Percentiles rank a stretch among this genome's conserved stretches.
Conservation (phyloP, 2,888 invertebrate genomes). For the Proisotoma minuta region DNA sequence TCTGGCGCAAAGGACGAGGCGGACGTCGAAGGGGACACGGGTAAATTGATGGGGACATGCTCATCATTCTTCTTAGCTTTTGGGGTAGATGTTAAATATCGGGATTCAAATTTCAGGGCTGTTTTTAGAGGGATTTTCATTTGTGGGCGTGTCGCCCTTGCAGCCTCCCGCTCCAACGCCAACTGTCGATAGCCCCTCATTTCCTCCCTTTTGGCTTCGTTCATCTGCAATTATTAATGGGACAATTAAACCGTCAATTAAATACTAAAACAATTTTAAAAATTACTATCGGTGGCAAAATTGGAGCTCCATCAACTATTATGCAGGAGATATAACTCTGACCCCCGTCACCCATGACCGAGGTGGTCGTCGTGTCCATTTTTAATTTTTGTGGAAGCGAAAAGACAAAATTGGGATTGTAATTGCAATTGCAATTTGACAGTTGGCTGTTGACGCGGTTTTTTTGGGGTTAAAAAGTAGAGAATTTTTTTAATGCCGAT, state of each 20-base stretch:
- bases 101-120: neutral
- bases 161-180: slow-evolving; percentile 61
- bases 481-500: no score
- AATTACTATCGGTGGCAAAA: slow-evolving; percentile 70
- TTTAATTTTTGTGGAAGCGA: no score
- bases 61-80: neutral
- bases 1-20: no score
- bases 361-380: neutral
- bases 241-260: slow-evolving; percentile 13
- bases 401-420: no score
- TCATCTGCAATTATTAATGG: no score
- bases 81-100: neutral
- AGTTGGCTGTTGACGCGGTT: no score
- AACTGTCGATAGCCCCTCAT: slow-evolving; percentile 64
- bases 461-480: no score
- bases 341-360: no score
- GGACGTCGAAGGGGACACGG: no score
- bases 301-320: slow-evolving; percentile 66
- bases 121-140: neutral
- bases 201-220: slow-evolving; percentile 60
- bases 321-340: slow-evolving; percentile 69
- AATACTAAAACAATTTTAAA: neutral
- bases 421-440: no score
- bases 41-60: no score
- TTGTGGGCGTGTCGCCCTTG: neutral